Evolutionary conservation across 2,797 vertebrate species (phyloP), one percentile per base, ranked within the genome.

Genomic region (Squalus acanthias): DNA sequence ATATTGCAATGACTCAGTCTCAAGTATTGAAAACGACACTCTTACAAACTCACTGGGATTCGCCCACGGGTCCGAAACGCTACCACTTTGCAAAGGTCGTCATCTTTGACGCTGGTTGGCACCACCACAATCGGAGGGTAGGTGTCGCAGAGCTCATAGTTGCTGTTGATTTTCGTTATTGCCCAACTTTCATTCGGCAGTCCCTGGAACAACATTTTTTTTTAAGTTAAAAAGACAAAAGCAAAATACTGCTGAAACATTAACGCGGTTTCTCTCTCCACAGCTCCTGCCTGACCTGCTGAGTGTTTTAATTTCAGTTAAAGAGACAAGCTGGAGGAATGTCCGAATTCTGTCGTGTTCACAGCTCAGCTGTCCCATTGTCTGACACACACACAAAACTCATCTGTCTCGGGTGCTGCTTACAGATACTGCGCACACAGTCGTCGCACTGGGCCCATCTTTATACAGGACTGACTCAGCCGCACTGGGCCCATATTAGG

Each of bases 121-220:
- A 99, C 98, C 89, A 99, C 99, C 96, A 99, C 98, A 96, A 99
- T 9, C 67, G 99, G 98, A 85, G 99, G 99, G 46, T 99, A 99
- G 0, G 99, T 99, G 97, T 99, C 99, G 96, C 99, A 99, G 96
- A 99, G 98, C 96, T 99, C 99, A 65, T 99, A 99, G 96, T 96
- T 98, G 97, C 97, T 98, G 98, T 99, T 99, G 82, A 99, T 97
- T 98, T 98, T 99, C 96, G 98, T 99, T 97, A 99, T 98, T 97
- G 98, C 98, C 99, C 99, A 99, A 97, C 99, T 99, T 97, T 99
- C 99, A 95, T 99, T 99, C 12, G 99, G 99, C 85, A 99, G 98
- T 95, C 99, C 99, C 99, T 99, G 97, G 46, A 96, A 0, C 33
- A 74, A 9, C 70, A 15, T 57, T 57, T 57, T 57, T 57, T 57